Conservation (phyloP, 2,888 invertebrate species). For the Rotaria macrura region DNA sequence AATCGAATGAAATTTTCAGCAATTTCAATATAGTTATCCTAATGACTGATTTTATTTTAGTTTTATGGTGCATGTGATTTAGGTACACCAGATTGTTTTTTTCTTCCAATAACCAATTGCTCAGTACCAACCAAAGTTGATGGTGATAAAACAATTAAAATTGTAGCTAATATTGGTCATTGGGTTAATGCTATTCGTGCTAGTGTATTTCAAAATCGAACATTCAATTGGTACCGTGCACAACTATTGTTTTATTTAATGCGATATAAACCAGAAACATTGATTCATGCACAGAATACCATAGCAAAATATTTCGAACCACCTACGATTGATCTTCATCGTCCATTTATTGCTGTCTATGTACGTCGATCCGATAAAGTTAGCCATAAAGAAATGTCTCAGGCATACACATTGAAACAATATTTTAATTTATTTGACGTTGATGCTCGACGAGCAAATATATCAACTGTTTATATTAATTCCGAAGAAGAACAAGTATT, state of each 20-base stretch:
- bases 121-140: background rate
- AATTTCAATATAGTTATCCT: too few species aligned
- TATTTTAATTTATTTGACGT: background rate
- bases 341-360: background rate
- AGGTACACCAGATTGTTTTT: background rate
- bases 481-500: too few species aligned
- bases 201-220: too few species aligned
- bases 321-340: background rate
- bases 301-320: background rate
- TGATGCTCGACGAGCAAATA: background rate
- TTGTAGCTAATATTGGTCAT: background rate
- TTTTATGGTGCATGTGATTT: background rate
- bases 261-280: background rate
- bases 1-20: too few species aligned
- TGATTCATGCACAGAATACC: background rate
- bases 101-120: background rate
- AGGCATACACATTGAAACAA: too few species aligned
- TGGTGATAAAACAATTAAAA: background rate
- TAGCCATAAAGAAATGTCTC: background rate
- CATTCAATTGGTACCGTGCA: too few species aligned
- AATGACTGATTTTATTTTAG: background rate
- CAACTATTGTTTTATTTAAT: background rate
- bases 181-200: too few species aligned
- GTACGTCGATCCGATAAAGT: background rate
- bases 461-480: background rate